Percentiles rank a stretch among this genome's conserved stretches.
Evolutionary conservation across 2,113 vertebrate species (phyloP).

Genomic region (Catharus fuscescens): DNA sequence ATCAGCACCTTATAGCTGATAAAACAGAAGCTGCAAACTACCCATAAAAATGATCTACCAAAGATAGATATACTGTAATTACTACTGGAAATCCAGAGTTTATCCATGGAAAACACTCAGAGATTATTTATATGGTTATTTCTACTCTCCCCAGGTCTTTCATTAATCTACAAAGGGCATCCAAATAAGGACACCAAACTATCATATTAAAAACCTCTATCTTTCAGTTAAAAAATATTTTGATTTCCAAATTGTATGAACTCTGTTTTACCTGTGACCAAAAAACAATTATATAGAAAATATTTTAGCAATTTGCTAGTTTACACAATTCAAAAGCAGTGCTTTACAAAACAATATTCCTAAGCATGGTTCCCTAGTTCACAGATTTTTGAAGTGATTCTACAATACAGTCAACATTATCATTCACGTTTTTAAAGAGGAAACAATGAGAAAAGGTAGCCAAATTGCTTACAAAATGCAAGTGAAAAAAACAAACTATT

Average conservation of each 20-base stretch:
- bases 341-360: background rate
- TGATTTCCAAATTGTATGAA: background rate
- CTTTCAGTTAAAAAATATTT: background rate
- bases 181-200: background rate
- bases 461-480: background rate
- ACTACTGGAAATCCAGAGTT: background rate
- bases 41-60: background rate
- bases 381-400: background rate
- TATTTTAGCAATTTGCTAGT: background rate
- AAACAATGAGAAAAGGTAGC: background rate
- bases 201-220: background rate
- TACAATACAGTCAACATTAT: background rate
- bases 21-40: slow-evolving; percentile 1
- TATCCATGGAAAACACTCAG: background rate
- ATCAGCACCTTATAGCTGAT: background rate
- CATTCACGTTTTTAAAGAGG: background rate
- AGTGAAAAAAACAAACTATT: background rate
- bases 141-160: background rate
- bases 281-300: background rate
- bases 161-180: background rate
- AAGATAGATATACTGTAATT: background rate
- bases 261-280: background rate
- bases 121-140: background rate
- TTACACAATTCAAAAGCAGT: background rate
- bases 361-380: background rate